These are phyloP conservation scores for Goniozus legneri DNA, from an alignment of 1,140 invertebrate genomes.

Conservation along the genomic window DNA sequence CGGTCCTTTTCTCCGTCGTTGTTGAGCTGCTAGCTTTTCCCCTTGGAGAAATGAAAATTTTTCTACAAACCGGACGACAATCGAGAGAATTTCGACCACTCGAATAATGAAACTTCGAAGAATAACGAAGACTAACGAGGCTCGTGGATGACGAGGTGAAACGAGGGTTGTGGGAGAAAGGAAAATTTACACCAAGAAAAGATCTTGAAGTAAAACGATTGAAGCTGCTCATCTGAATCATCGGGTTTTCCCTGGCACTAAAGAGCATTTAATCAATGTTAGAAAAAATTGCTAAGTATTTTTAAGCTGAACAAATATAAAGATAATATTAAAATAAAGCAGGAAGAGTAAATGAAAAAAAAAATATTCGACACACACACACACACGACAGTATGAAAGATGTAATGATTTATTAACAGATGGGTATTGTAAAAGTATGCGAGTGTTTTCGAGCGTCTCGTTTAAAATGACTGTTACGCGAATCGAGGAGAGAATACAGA, in stretches of 20 bases:
- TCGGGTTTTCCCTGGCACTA: constrained; percentile 26
- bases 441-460: neutral
- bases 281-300: constrained; percentile 38
- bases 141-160: neutral
- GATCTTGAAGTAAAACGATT: too few species aligned
- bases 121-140: too few species aligned
- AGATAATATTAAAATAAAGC: constrained; percentile 12
- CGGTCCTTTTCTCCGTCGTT: constrained; percentile 50
- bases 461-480: neutral
- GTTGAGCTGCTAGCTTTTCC: constrained; percentile 45
- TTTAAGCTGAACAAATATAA: constrained; percentile 29
- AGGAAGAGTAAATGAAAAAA: neutral
- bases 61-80: too few species aligned
- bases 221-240: too few species aligned
- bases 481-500: constrained; percentile 7
- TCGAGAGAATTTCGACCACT: too few species aligned
- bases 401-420: neutral
- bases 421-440: neutral
- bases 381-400: neutral
- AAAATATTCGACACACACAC: neutral
- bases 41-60: too few species aligned
- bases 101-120: too few species aligned
- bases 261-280: constrained; percentile 50
- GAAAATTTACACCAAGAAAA: too few species aligned
- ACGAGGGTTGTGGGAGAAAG: too few species aligned